Evolutionary conservation across 1,140 invertebrate genomes (phyloP), one percentile per base, ranked within the genome.

Genomic region (Pararge aegeria): DNA sequence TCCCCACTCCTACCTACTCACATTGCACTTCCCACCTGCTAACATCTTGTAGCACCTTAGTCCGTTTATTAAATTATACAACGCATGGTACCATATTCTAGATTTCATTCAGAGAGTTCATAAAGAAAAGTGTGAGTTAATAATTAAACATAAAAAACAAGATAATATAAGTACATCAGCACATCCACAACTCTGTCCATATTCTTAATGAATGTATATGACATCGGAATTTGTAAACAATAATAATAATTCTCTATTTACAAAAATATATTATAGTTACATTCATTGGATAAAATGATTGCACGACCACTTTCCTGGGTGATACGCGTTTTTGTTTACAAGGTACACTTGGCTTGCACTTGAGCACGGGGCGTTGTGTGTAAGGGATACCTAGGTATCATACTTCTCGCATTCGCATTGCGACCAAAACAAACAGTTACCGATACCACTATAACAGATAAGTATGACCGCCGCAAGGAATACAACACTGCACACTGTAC

Each of bases 391-490:
- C 91, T 74, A 93, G 90, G 89, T 93, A 92, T 94, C 94, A 75
- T 95, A 96, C 52, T 92, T 92, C 48, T 95, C 93, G 68, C 94
- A 93, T 60, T 93, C 92, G 80, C 96, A 97, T 84, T 94, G 94
- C 57, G 93, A 94, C 96, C 97, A 98, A 74, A 99, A 95, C 38
- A 98, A 91, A 86, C 98, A 99, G 86, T 97, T 97, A 5, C 97
- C 97, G 44, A 97, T 94, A 44, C 97, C 98, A 89, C 96, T 98
- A 90, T 98, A 99, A 89, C 98, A 99, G 64, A 99, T 95, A 2
- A 99, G 92, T 74, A 97, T 96, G 30, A 98, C 95, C 9, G 98
- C 96, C 4, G 95, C 94, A 27, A 99, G 87, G 83, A 99, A 99
- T 46, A 99, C 95, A 44, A 98, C 84, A 80, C 94, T 97, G 91